These are phyloP conservation scores for Phytoseiulus persimilis DNA, from an alignment of 2,888 invertebrate genomes.

Conservation along the genomic window DNA sequence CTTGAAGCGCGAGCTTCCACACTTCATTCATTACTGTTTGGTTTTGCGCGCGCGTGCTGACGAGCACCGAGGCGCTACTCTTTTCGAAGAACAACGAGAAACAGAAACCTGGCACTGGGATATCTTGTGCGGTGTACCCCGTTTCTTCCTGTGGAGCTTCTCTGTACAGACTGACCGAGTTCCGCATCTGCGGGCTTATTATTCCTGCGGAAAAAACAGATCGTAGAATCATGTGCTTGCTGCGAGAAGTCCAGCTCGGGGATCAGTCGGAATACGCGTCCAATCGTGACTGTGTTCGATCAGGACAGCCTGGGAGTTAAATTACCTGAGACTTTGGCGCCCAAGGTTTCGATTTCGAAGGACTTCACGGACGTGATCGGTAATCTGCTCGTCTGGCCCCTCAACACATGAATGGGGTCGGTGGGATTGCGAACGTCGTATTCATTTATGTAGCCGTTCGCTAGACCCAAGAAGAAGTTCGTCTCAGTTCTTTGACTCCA, in stretches of 20 bases:
- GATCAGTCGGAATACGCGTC: too few relatives aligned
- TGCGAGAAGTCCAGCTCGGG: too few relatives aligned
- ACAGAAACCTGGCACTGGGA: conserved; percentile 5
- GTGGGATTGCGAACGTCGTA: background rate
- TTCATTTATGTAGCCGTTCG: background rate
- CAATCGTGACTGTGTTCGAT: too few relatives aligned
- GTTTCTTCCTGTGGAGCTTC: background rate
- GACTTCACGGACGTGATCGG: conserved; percentile 9
- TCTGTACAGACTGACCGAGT: background rate
- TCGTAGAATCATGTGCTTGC: too few relatives aligned
- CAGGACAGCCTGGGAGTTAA: too few relatives aligned
- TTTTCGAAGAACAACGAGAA: background rate
- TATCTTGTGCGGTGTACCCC: conserved; percentile 11
- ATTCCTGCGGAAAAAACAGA: background rate
- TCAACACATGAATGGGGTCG: background rate
- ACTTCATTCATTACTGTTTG: background rate
- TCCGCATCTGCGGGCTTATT: background rate
- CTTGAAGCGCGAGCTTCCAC: background rate
- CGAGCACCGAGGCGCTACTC: background rate
- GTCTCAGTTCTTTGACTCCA: conserved; percentile 7
- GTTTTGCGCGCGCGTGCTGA: background rate
- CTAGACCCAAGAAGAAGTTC: conserved; percentile 15
- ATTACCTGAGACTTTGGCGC: background rate
- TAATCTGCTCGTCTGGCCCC: background rate
- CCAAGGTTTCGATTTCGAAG: background rate